phyloP scores from a whole-genome alignment of 2,888 invertebrate species.

The Sturmia bella region DNA sequence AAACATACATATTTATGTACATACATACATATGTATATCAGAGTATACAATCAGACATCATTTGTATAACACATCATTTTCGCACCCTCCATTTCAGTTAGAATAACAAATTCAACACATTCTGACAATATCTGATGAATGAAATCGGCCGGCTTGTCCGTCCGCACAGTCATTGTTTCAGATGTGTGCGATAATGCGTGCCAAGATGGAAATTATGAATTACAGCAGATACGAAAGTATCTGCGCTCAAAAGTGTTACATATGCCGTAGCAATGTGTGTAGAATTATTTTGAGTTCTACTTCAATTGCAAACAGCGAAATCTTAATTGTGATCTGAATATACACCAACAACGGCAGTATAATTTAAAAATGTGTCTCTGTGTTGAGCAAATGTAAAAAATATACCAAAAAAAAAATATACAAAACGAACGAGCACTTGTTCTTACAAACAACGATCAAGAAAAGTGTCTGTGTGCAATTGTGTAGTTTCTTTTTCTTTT shows the following conservation, averaged over 20 bases:
- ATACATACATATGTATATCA: too few species aligned
- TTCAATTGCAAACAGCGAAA: constrained; percentile 27
- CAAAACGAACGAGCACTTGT: constrained; percentile 9
- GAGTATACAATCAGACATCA: constrained; percentile 73
- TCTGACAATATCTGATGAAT: constrained; percentile 71
- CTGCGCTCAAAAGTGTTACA: constrained; percentile 17
- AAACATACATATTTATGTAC: too few species aligned
- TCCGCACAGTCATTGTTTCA: constrained; percentile 49
- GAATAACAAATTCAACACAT: constrained; percentile 26
- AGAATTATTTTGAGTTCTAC: constrained; percentile 14
- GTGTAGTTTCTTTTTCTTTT: constrained; percentile 52
- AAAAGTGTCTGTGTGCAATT: constrained; percentile 61
- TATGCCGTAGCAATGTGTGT: constrained; percentile 37
- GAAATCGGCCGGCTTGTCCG: constrained; percentile 70
- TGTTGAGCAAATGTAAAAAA: constrained; percentile 41
- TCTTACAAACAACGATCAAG: constrained; percentile 38
- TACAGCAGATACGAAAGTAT: constrained; percentile 30
- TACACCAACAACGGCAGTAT: constrained; percentile 26
- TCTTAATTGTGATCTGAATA: constrained; percentile 42
- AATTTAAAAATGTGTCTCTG: constrained; percentile 38
- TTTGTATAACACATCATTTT: constrained; percentile 74
- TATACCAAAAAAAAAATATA: neutral
- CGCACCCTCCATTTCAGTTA: constrained; percentile 63
- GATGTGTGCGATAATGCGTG: constrained; percentile 65
- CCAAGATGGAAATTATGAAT: constrained; percentile 60